Percentiles rank a stretch among this genome's conserved stretches.
Conservation (phyloP, 2,888 invertebrate genomes). For the Dexiosoma caninum region DNA sequence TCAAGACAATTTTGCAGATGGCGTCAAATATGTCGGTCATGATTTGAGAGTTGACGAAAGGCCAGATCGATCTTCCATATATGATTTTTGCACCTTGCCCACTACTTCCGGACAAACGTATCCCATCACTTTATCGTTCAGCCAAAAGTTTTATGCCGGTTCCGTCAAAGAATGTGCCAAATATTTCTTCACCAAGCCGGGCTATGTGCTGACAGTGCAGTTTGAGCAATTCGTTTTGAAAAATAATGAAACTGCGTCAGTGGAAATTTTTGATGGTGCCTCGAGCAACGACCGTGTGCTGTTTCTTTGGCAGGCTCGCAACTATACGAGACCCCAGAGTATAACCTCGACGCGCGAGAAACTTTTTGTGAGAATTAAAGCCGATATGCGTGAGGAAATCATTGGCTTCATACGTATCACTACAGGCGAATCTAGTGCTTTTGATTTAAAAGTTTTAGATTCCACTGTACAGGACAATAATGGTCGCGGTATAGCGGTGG, state of each 20-base stretch:
- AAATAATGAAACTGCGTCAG: slow-evolving; percentile 84
- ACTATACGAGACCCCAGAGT: slow-evolving; percentile 92
- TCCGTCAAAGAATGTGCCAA: slow-evolving; percentile 86
- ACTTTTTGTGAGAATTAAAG: slow-evolving; percentile 88
- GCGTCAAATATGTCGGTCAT: slow-evolving; percentile 90
- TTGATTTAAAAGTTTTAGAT: slow-evolving; percentile 91
- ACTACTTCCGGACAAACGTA: slow-evolving; percentile 91
- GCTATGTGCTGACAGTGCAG: slow-evolving; percentile 90
- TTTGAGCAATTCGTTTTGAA: slow-evolving; percentile 89
- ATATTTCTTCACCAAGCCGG: slow-evolving; percentile 87
- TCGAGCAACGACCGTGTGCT: slow-evolving; percentile 84
- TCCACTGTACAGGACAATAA: slow-evolving; percentile 92
- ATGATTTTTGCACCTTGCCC: slow-evolving; percentile 91
- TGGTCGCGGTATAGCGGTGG: slow-evolving; percentile 95
- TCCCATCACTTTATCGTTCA: slow-evolving; percentile 89
- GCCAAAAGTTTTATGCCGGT: slow-evolving; percentile 86
- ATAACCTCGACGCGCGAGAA: slow-evolving; percentile 86
- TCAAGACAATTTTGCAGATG: slow-evolving; percentile 92
- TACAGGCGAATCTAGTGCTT: slow-evolving; percentile 87
- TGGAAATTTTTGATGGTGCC: slow-evolving; percentile 89
- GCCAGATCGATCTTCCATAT: slow-evolving; percentile 86
- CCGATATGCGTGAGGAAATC: slow-evolving; percentile 85
- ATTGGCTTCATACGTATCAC: slow-evolving; percentile 88
- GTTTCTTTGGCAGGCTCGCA: slow-evolving; percentile 85
- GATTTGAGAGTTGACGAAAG: slow-evolving; percentile 87